Percentiles rank a stretch among this genome's conserved stretches.
phyloP scores from a whole-genome alignment of 2,797 vertebrate species.

The Threskiornis aethiopicus region DNA sequence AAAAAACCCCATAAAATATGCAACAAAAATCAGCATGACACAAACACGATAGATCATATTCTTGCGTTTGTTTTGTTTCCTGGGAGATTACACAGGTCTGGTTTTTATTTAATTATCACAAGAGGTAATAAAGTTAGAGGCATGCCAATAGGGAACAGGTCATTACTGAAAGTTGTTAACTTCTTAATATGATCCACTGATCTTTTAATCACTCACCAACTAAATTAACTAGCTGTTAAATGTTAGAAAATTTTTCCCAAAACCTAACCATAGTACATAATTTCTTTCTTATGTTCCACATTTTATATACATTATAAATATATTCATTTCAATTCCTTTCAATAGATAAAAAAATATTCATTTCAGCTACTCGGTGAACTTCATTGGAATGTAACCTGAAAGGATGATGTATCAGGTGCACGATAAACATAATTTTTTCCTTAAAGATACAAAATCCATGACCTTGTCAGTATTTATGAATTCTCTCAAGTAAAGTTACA shows the following conservation, averaged over 20 bases:
- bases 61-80: constrained; percentile 41
- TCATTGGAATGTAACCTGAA: neutral
- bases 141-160: constrained; percentile 37
- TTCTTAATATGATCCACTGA: constrained; percentile 48
- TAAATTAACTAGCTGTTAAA: constrained; percentile 45
- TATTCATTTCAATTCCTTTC: neutral
- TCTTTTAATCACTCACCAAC: constrained; percentile 52
- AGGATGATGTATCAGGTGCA: neutral
- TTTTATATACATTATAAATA: neutral
- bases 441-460: neutral
- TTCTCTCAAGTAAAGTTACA: neutral
- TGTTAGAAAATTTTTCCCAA: neutral
- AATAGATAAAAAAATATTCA: neutral
- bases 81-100: constrained; percentile 5
- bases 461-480: neutral
- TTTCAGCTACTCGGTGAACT: neutral
- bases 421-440: neutral
- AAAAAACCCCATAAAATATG: neutral
- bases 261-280: neutral
- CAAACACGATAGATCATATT: neutral
- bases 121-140: constrained; percentile 54
- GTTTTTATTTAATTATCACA: constrained; percentile 68
- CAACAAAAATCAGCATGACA: constrained; percentile 15
- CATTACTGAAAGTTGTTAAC: constrained; percentile 58
- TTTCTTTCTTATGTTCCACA: neutral